These are phyloP conservation scores for Rattus rattus DNA, from an alignment of 2,113 vertebrate genomes.

Conservation along the genomic window DNA sequence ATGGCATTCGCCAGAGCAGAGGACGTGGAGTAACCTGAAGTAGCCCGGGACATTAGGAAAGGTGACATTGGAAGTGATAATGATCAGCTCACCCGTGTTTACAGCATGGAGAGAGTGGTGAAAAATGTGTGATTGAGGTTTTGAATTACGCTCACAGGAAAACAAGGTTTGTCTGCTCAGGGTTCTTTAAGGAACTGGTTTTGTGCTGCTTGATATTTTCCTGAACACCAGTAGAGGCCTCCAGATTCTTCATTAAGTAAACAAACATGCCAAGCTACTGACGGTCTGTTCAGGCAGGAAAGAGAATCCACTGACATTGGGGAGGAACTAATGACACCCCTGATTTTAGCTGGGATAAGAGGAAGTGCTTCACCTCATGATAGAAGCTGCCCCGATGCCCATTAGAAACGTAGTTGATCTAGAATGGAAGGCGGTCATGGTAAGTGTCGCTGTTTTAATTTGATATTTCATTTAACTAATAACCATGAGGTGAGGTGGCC, in stretches of 20 bases:
- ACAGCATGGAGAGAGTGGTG: constrained; percentile 4
- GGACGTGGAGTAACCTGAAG: background rate
- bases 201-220: constrained; percentile 72
- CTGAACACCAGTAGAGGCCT: constrained; percentile 80
- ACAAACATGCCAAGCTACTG: constrained; percentile 18
- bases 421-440: background rate
- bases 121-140: constrained; percentile 33
- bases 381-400: background rate
- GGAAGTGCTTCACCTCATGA: background rate
- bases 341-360: constrained; percentile 17
- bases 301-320: background rate
- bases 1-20: constrained; percentile 47
- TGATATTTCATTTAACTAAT: constrained; percentile 5
- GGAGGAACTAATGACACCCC: background rate
- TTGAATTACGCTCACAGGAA: background rate
- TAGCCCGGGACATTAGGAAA: background rate
- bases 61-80: constrained; percentile 20
- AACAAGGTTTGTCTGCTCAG: constrained; percentile 5
- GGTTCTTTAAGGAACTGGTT: constrained; percentile 24
- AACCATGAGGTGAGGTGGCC: background rate
- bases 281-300: background rate
- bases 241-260: constrained; percentile 79
- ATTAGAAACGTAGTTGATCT: background rate
- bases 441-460: background rate
- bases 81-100: constrained; percentile 1